These are phyloP conservation scores for Tyria jacobaeae DNA, from an alignment of 2,888 invertebrate genomes.

Conservation along the genomic window DNA sequence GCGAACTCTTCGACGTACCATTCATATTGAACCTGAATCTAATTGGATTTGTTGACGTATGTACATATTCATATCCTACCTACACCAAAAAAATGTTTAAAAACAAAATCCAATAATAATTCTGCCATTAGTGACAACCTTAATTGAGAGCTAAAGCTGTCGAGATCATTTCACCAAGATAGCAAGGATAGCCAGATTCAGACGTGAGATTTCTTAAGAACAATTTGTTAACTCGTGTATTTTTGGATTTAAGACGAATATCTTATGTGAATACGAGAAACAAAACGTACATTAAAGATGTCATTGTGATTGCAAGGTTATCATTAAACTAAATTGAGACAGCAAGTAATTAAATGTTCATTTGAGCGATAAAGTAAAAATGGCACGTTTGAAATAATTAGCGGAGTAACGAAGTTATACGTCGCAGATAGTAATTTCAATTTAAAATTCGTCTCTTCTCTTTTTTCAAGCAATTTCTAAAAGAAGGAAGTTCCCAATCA, in stretches of 20 bases:
- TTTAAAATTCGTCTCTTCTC: neutral
- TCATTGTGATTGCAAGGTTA: constrained; percentile 10
- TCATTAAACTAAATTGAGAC: constrained; percentile 1
- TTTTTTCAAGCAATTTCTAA: neutral
- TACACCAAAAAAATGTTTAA: no score
- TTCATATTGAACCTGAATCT: no score
- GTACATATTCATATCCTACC: no score
- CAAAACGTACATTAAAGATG: constrained; percentile 19
- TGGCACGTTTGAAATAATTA: neutral
- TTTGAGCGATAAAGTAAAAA: constrained; percentile 1
- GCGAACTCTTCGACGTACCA: no score
- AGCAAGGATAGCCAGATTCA: constrained; percentile 34
- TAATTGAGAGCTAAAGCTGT: constrained; percentile 18
- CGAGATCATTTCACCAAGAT: constrained; percentile 45
- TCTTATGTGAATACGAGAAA: constrained; percentile 27
- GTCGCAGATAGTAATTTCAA: neutral
- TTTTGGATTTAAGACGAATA: constrained; percentile 26
- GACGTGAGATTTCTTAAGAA: constrained; percentile 37
- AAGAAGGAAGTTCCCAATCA: no score
- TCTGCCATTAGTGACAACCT: constrained; percentile 26
- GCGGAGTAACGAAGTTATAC: neutral
- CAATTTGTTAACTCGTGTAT: constrained; percentile 44
- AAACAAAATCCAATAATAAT: no score
- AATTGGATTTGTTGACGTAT: no score
- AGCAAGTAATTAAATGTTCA: neutral